These are phyloP conservation scores for Notarius lentiginosus DNA, from an alignment of 2,113 vertebrate species.

Conservation along the genomic window DNA sequence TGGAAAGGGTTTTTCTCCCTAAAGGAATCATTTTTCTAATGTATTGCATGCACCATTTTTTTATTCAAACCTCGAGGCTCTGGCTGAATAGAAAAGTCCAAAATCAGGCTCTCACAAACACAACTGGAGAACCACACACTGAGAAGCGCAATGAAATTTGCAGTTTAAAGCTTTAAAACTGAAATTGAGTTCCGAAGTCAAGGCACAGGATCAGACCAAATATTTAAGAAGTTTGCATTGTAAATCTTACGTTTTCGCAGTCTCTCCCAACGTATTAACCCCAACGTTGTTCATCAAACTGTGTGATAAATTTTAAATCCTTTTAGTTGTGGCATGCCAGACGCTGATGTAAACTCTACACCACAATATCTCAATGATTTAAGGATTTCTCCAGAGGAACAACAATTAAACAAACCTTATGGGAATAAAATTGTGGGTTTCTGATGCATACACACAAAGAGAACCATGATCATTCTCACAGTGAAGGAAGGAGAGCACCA, in stretches of 20 bases:
- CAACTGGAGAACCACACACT: background rate
- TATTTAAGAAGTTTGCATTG: background rate
- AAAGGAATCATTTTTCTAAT: conserved; percentile 58
- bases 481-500: background rate
- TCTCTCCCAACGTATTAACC: background rate
- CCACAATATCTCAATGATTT: background rate
- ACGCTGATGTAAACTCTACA: background rate
- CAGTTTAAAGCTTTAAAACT: background rate
- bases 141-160: background rate
- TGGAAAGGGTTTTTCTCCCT: conserved; percentile 49
- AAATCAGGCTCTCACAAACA: background rate
- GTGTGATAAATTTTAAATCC: background rate
- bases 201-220: background rate
- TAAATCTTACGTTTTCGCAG: background rate
- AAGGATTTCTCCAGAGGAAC: background rate
- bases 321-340: background rate
- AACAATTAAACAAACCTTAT: background rate
- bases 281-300: background rate
- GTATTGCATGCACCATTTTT: background rate
- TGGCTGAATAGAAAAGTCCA: background rate
- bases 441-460: background rate
- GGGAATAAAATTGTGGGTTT: background rate
- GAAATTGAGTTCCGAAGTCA: background rate
- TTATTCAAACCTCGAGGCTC: background rate
- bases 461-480: background rate